phyloP scores from a whole-genome alignment of 2,888 invertebrate species.

The Tribolium freemani region DNA sequence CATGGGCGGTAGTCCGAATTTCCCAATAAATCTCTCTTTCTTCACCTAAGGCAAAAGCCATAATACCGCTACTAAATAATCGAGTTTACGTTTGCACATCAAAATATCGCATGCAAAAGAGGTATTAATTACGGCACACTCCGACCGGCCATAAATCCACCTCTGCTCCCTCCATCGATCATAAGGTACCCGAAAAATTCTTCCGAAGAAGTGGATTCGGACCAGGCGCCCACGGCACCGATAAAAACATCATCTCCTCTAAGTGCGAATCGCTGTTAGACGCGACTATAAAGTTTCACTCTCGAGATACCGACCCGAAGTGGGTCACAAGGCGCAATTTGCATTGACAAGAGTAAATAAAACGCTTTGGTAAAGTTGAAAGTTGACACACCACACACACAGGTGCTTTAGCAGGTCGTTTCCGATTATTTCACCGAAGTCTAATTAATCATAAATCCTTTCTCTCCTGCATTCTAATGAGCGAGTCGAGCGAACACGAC shows the following conservation, averaged over 20 bases:
- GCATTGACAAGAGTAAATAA: constrained; percentile 54
- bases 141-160: constrained; percentile 31
- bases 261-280: constrained; percentile 34
- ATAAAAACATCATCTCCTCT: constrained; percentile 21
- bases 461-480: constrained; percentile 39
- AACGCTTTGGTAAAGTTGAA: constrained; percentile 47
- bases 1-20: constrained; percentile 6
- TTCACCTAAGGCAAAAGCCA: neutral
- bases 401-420: constrained; percentile 41
- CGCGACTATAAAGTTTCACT: constrained; percentile 32
- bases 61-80: constrained; percentile 24
- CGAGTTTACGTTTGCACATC: constrained; percentile 44
- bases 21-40: constrained; percentile 12
- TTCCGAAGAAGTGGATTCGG: constrained; percentile 39
- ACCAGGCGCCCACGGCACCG: constrained; percentile 18
- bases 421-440: constrained; percentile 35
- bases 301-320: constrained; percentile 36
- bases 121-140: constrained; percentile 47
- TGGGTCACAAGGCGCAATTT: constrained; percentile 54
- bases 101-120: constrained; percentile 49
- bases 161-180: neutral
- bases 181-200: neutral
- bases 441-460: constrained; percentile 44
- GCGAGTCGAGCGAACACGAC: constrained; percentile 5
- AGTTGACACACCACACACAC: constrained; percentile 36